Base-by-base conservation (phyloP, 2,797 vertebrate species). In the Apodemus agrarius region DNA sequence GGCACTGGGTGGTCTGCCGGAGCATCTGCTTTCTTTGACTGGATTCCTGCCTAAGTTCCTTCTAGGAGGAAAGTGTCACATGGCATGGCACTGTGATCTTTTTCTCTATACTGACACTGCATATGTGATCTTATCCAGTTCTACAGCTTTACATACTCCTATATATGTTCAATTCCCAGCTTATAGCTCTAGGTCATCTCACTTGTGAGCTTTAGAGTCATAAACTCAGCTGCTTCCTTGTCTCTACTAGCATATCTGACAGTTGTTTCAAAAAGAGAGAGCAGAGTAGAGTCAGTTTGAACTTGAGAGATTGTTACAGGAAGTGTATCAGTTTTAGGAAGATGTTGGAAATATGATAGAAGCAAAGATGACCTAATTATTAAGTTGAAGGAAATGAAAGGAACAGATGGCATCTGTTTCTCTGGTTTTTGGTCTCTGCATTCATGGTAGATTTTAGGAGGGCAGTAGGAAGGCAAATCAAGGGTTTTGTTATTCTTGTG, bases 311-410 rank as follows among this genome's bases (percentile, higher is more conserved):
- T 94, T 85, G 34, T 69, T 65, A 21, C 46, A 88, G 13, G 69
- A 82, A 93, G 26, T 80, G 34, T 91, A 49, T 94, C 43, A 89
- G 61, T 91, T 94, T 86, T 83, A 93, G 82, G 87, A 74, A 94
- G 72, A 84, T 78, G 95, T 96, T 91, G n/a, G 19, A 94, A 90
- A 76, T 93, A 49, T 67, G 24, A 40, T 82, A 84, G 81, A 94
- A 96, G 29, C 49, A 93, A 81, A 96, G 88, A 96, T 90, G 29
- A 89, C 85, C 82, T 92, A 54, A 74, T 87, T 63, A 87, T 92
- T 92, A 84, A n/a, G 59, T 6, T 94, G 83, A 94, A 40, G 69
- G 69, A 63, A 95, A 74, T 26, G 89, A 49, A 95, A 90, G 84
- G 92, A 91, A 91, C 3, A 46, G 17, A 91, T 96, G 52, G 88